phyloP scores from a whole-genome alignment of 2,113 vertebrate genomes.

The Cochlearius cochlearius region DNA sequence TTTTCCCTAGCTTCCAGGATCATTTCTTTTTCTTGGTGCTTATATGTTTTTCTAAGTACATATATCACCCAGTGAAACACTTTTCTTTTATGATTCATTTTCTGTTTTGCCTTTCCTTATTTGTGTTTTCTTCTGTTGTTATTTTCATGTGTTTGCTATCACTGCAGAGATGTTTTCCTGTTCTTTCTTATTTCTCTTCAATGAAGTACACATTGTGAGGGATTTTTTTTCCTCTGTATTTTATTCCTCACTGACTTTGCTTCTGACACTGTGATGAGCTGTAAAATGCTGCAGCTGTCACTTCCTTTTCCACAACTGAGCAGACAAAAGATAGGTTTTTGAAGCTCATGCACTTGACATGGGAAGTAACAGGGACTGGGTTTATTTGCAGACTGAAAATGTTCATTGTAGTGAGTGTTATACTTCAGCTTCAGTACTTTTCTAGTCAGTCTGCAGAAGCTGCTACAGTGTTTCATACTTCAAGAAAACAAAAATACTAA shows the following conservation, averaged over 20 bases:
- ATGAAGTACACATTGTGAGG: background rate
- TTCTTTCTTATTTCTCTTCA: background rate
- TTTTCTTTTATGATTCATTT: background rate
- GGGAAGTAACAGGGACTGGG: background rate
- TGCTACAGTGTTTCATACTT: background rate
- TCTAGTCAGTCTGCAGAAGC: background rate
- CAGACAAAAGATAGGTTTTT: background rate
- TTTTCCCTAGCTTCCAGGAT: background rate
- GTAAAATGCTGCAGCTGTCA: conserved; percentile 5
- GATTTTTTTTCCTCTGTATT: background rate
- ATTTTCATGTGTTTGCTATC: background rate
- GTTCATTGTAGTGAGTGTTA: background rate
- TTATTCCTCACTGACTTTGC: background rate
- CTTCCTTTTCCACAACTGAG: background rate
- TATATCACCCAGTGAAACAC: background rate
- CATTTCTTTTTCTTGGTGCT: background rate
- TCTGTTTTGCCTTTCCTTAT: background rate
- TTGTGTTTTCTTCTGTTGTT: background rate
- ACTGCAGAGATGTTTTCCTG: background rate
- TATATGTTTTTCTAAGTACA: background rate
- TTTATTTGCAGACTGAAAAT: background rate
- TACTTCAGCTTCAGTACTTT: background rate
- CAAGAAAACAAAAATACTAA: background rate
- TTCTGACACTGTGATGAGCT: background rate
- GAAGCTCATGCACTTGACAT: background rate